Base-by-base conservation (phyloP, 1,140 invertebrate genomes). In the Habropoda laboriosa region DNA sequence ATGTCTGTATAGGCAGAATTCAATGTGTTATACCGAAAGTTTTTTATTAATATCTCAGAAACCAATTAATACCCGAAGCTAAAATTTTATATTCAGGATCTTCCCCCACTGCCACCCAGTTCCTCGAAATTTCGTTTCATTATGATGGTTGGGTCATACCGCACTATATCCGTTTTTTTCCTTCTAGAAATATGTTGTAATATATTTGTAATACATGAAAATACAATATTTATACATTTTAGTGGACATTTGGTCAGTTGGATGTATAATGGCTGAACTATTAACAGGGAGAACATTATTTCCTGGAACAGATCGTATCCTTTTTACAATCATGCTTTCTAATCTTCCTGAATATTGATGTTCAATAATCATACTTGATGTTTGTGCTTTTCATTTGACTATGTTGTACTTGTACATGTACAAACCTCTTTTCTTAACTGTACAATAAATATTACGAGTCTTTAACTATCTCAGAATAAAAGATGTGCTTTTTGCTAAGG, bases 241-340 rank as follows among this genome's bases (percentile, higher is more conserved):
- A 94, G 98, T 99, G 84, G 98, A 99, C 92, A 99, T 99, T 89
- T 99, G 98, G 98, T 99, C 98, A 24, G 98, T 99, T 53, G 99
- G 98, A n/a, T 99, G 99, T 92, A 99, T 99, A 80, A 99, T 99
- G 98, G 98, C 98, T 4, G 99, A 99, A 93, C 93, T 99, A 82
- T 93, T 99, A 51, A 99, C 98, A 2, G 96, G 97, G 64, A 95
- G 97, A 89, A 98, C 98, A 13, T 93, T 99, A 61, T 99, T 99
- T 92, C 99, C 99, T 35, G 99, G 99, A 83, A 97, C 97, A 86
- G 99, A 99, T 95, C 99, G 98, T 99, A 99, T 97, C 96, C 96
- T 97, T 97, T 89, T 53, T 42, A 47, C 27, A 55, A 67, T 42
- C 40, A 55, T 47, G 55, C 78, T 71, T 79, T 70, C 42, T 72